Percentiles rank a stretch among this genome's conserved stretches.
Evolutionary conservation across 2,888 invertebrate genomes (phyloP).

Genomic region (Drosophila ustulata): DNA sequence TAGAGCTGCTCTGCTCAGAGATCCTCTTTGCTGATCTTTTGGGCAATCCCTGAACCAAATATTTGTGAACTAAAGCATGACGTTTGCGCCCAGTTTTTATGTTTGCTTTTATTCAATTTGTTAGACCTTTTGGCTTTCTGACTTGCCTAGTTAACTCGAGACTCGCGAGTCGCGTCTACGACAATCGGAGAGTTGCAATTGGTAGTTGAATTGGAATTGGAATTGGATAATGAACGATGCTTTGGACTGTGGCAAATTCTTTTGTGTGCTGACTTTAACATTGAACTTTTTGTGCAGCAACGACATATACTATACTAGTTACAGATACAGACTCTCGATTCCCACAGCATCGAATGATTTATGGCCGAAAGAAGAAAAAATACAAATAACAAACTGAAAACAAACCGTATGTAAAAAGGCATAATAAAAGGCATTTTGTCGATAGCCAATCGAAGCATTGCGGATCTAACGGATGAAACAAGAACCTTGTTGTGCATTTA

Average conservation of each 20-base stretch:
- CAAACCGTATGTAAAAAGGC: constrained; percentile 68
- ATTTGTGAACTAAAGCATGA: constrained; percentile 29
- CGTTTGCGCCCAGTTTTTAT: constrained; percentile 61
- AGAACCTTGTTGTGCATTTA: constrained; percentile 80
- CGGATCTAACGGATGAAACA: constrained; percentile 80
- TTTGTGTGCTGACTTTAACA: constrained; percentile 69
- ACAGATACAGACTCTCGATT: constrained; percentile 62
- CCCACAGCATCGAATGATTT: constrained; percentile 77
- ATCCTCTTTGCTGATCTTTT: constrained; percentile 27
- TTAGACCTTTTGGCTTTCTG: constrained; percentile 70
- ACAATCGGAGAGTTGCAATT: constrained; percentile 39
- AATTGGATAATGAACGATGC: constrained; percentile 77
- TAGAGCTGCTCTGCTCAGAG: constrained; percentile 14
- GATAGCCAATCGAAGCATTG: constrained; percentile 63
- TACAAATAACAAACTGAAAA: constrained; percentile 6
- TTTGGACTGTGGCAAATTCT: constrained; percentile 80
- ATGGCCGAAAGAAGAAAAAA: constrained; percentile 50
- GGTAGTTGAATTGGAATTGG: constrained; percentile 42
- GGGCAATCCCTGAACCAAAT: constrained; percentile 33
- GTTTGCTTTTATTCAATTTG: constrained; percentile 64
- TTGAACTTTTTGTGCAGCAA: constrained; percentile 70
- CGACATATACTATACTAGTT: constrained; percentile 33
- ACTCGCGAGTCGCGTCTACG: constrained; percentile 51
- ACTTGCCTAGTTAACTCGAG: constrained; percentile 76
- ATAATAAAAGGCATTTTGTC: constrained; percentile 60